Evolutionary conservation across 1,140 invertebrate species (phyloP).

Genomic region (Leptoteleia sp.): DNA sequence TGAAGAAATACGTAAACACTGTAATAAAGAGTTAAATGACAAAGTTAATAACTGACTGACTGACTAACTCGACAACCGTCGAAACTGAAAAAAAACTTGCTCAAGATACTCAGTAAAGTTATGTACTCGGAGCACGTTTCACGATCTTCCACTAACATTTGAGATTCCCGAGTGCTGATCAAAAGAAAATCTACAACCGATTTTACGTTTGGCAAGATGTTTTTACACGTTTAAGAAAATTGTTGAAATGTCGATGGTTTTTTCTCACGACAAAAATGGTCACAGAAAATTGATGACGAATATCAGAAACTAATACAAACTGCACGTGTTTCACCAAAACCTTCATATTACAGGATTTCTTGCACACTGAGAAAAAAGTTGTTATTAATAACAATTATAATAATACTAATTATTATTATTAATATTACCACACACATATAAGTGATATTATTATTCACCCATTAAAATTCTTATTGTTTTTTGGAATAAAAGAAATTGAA

Average conservation of each 20-base stretch:
- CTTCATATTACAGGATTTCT: too few species aligned
- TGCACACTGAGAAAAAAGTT: too few species aligned
- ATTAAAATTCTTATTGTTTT: too few species aligned
- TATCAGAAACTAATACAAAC: too few species aligned
- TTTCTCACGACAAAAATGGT: slow-evolving; percentile 10
- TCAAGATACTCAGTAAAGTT: slow-evolving; percentile 60
- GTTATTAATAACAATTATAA: too few species aligned
- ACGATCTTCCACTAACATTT: slow-evolving; percentile 43
- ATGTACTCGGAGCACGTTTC: slow-evolving; percentile 55
- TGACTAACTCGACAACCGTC: slow-evolving; percentile 62
- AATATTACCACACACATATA: too few species aligned
- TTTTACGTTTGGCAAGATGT: slow-evolving; percentile 40
- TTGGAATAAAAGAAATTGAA: too few species aligned
- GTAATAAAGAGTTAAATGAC: slow-evolving; percentile 60
- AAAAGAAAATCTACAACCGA: slow-evolving; percentile 48
- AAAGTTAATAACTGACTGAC: slow-evolving; percentile 62
- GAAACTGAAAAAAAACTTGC: slow-evolving; percentile 67
- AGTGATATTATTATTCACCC: too few species aligned
- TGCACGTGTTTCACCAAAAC: too few species aligned
- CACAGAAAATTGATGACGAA: slow-evolving; percentile 15
- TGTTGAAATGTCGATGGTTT: slow-evolving; percentile 37
- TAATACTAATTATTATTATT: too few species aligned
- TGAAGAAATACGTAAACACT: slow-evolving; percentile 30
- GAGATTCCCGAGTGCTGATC: slow-evolving; percentile 18
- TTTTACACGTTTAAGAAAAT: slow-evolving; percentile 38